Conservation (phyloP, 2,113 vertebrate species). For the Gadus chalcogrammus region DNA sequence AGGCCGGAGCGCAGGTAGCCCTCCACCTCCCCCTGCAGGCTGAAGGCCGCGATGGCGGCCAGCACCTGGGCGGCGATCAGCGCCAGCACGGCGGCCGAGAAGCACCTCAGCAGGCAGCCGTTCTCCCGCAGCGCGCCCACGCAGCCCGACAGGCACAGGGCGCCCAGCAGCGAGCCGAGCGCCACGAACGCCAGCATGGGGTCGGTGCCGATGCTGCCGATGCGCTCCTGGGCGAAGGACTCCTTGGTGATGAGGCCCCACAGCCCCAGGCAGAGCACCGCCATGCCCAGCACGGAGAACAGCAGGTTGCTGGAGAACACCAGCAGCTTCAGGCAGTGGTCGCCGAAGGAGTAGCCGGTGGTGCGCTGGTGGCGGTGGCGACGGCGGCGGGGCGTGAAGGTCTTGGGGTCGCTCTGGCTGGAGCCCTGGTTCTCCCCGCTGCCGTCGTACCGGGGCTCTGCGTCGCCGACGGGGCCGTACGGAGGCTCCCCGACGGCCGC, state of each 20-base stretch:
- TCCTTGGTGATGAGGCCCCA: conserved; percentile 87
- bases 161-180: conserved; percentile 64
- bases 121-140: conserved; percentile 81
- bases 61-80: conserved; percentile 71
- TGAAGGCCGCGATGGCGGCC: conserved; percentile 67
- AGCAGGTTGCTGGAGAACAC: conserved; percentile 79
- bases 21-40: conserved; percentile 65
- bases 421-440: neutral
- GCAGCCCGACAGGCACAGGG: conserved; percentile 79
- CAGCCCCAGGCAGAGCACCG: conserved; percentile 73
- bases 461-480: conserved; percentile 5
- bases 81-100: conserved; percentile 59
- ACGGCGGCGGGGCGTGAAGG: neutral
- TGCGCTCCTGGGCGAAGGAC: conserved; percentile 66
- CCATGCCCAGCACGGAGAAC: conserved; percentile 78
- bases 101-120: conserved; percentile 76
- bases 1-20: conserved; percentile 66
- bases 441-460: conserved; percentile 24
- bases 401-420: conserved; percentile 4
- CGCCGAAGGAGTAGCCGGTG: conserved; percentile 35
- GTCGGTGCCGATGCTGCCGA: conserved; percentile 71
- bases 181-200: conserved; percentile 80
- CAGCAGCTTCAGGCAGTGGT: conserved; percentile 75
- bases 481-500: conserved; percentile 21
- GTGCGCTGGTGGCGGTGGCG: too few species aligned